Evolutionary conservation across 2,797 vertebrate species (phyloP).

Genomic region (Gymnothorax javanicus): DNA sequence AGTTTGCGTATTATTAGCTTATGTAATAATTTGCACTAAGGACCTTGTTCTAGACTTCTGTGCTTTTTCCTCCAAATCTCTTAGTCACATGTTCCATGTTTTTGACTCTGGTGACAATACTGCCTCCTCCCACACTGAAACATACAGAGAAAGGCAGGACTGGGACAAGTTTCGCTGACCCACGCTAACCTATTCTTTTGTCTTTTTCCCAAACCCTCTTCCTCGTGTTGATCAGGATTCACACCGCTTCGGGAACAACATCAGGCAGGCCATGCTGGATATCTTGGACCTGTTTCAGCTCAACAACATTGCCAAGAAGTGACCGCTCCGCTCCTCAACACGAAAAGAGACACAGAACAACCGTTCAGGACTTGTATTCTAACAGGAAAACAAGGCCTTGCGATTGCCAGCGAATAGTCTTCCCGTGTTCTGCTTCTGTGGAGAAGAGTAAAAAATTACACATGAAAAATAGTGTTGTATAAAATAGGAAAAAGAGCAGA

Average conservation of each 20-base stretch:
- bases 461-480: slow-evolving; percentile 23
- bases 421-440: slow-evolving; percentile 55
- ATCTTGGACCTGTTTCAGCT: slow-evolving; percentile 79
- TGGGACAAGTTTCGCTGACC: neutral
- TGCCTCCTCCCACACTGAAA: neutral
- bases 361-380: slow-evolving; percentile 25
- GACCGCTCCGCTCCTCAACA: slow-evolving; percentile 39
- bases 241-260: slow-evolving; percentile 87
- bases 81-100: neutral
- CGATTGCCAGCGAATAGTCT: slow-evolving; percentile 36
- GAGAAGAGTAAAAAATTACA: neutral
- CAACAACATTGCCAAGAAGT: slow-evolving; percentile 68
- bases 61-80: neutral
- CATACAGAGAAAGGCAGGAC: neutral
- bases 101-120: neutral
- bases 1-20: neutral
- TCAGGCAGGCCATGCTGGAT: slow-evolving; percentile 84
- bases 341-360: slow-evolving; percentile 21
- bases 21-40: neutral
- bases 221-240: slow-evolving; percentile 78
- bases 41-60: neutral
- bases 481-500: slow-evolving; percentile 49
- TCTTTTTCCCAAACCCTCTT: neutral
- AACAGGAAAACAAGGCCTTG: slow-evolving; percentile 31
- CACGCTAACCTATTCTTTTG: neutral